Percentiles rank a stretch among this genome's conserved stretches.
Conservation (phyloP, 1,140 invertebrate species). For the Caerostris extrusa region DNA sequence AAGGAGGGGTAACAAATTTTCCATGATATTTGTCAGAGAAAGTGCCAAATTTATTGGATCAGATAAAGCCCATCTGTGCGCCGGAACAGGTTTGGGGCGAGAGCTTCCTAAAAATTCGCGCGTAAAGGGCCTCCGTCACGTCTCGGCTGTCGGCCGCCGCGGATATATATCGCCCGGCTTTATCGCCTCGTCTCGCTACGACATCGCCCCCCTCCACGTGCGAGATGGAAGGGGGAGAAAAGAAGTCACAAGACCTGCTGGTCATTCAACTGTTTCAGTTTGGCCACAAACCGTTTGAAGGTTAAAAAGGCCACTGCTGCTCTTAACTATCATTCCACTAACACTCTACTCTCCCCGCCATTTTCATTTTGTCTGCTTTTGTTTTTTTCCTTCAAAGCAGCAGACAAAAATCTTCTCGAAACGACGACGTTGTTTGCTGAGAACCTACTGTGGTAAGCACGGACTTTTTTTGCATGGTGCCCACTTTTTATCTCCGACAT, state of each 20-base stretch:
- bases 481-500: too few species aligned
- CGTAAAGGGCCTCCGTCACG: neutral
- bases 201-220: neutral
- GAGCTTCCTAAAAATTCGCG: neutral
- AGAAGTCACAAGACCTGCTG: neutral
- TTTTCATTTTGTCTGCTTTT: too few species aligned
- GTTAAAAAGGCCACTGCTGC: neutral
- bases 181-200: neutral
- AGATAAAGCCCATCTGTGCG: neutral
- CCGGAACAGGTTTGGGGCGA: neutral
- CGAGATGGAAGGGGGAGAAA: too few species aligned
- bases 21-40: constrained; percentile 2
- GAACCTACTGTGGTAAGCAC: too few species aligned
- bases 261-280: neutral
- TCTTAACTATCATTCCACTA: neutral
- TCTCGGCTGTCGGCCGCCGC: neutral
- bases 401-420: too few species aligned
- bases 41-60: constrained; percentile 20
- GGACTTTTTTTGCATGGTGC: too few species aligned
- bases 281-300: too few species aligned
- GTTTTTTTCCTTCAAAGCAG: too few species aligned
- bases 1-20: neutral
- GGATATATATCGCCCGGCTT: neutral
- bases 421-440: too few species aligned
- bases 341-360: too few species aligned